A percentile compares a stretch with the other conserved stretches of the same genome.
Evolutionary conservation across 2,113 vertebrate species (phyloP).

Genomic region (Bettongia penicillata): DNA sequence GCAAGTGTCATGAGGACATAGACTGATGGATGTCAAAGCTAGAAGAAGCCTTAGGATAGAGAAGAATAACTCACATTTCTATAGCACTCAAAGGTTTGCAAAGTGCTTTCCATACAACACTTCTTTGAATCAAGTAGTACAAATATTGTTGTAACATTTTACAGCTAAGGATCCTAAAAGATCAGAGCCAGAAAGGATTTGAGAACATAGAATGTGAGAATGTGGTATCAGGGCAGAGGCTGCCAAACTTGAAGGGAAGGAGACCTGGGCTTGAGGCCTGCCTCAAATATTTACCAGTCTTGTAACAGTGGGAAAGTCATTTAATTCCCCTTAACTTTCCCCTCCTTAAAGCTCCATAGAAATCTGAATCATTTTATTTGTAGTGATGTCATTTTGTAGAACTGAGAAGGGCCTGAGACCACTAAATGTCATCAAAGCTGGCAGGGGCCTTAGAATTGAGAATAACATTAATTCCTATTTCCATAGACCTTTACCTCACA

Average conservation of each 20-base stretch:
- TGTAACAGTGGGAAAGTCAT: neutral
- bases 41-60: neutral
- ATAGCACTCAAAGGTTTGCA: neutral
- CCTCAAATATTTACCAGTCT: slow-evolving; percentile 1
- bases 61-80: neutral
- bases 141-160: neutral
- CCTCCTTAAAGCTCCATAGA: neutral
- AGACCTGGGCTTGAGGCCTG: slow-evolving; percentile 11
- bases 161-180: neutral
- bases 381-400: neutral
- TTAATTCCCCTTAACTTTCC: slow-evolving; percentile 9
- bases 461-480: neutral
- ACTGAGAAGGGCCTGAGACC: neutral
- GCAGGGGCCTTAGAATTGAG: neutral
- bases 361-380: neutral
- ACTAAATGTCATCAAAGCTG: neutral
- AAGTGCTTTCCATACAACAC: neutral
- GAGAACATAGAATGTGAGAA: neutral
- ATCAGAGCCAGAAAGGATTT: neutral
- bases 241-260: neutral
- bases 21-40: neutral
- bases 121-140: neutral
- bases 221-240: neutral
- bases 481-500: neutral
- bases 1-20: neutral